Evolutionary conservation across 2,113 vertebrate genomes (phyloP).

Genomic region (Ancistrus triradiatus): DNA sequence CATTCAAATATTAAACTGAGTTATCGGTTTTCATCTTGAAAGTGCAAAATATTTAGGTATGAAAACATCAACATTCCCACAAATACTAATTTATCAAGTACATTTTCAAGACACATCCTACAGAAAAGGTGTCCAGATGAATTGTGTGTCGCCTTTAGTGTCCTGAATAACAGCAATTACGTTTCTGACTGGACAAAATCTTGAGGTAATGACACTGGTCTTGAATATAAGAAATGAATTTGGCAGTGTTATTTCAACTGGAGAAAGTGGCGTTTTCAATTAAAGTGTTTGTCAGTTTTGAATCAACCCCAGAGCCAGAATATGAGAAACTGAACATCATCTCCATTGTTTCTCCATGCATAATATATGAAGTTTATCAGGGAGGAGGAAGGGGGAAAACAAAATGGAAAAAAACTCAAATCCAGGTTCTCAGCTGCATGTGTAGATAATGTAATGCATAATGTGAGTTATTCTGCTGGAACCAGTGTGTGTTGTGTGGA

Average conservation of each 20-base stretch:
- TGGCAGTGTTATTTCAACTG: slow-evolving; percentile 16
- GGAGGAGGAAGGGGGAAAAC: slow-evolving; percentile 2
- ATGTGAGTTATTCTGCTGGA: not conserved
- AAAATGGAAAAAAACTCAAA: slow-evolving; percentile 5
- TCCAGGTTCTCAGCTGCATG: slow-evolving; percentile 23
- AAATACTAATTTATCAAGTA: slow-evolving; percentile 33
- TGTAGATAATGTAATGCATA: slow-evolving; percentile 1
- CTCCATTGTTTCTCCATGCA: slow-evolving; percentile 9
- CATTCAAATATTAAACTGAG: slow-evolving; percentile 26
- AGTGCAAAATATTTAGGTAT: slow-evolving; percentile 38
- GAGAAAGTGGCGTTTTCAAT: slow-evolving; percentile 1
- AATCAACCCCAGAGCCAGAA: slow-evolving; percentile 15
- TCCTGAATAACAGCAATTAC: not conserved
- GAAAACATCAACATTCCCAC: slow-evolving; percentile 23
- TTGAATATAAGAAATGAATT: not conserved
- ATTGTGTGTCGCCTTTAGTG: too few species aligned
- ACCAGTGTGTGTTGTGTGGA: not conserved
- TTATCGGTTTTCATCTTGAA: slow-evolving; percentile 31
- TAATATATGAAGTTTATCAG: not conserved
- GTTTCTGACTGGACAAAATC: slow-evolving; percentile 1
- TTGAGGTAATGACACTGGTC: too few species aligned
- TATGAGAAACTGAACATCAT: slow-evolving; percentile 7
- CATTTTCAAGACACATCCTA: slow-evolving; percentile 1
- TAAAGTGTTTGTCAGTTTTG: slow-evolving; percentile 8
- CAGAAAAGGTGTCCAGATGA: too few species aligned